Base-by-base conservation (phyloP, 1,140 invertebrate species). In the Bombus haemorrhoidalis region DNA sequence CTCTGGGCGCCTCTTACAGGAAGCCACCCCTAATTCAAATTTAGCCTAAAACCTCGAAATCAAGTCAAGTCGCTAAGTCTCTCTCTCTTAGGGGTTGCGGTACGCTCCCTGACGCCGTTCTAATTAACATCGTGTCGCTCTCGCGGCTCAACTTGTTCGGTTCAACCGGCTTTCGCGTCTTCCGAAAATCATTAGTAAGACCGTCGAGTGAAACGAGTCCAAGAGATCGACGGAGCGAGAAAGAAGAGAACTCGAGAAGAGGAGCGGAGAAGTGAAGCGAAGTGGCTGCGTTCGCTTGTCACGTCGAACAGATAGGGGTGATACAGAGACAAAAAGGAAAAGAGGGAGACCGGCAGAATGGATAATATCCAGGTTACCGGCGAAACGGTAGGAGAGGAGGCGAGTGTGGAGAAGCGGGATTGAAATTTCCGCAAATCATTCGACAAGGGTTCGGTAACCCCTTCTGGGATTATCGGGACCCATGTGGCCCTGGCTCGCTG, bases 391-490 rank as follows among this genome's bases (percentile, higher is more conserved):
- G 0, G 22, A 57, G 72, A 39, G 34, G 22, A 32, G 22, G 34
- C 28, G 34, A 12, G 41, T 15, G 62, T 34, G 34, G 81, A 81
- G 81, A 37, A 79, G 78, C 81, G 89, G 86, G 87, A 93, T 94
- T 93, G 91, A 93, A 94, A 94, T 94, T 94, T 94, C 94, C 91
- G 92, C 93, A 91, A 94, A 94, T 94, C 89, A 93, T 94, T 93
- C 75, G 59, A 59, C 79, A 62, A n/a, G 64, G 66, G 82, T 43
- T 43, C 53, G 41, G 80, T 78, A 79, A 71, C 81, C 75, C 80
- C 85, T 88, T 81, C 69, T 79, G 88, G 93, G 93, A 94, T 94
- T 93, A 94, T 93, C 90, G 91, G 92, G 93, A 92, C 94, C 94
- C 94, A 95, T 95, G 93, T 95, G 94, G 92, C 91, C 89, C 87